phyloP scores from a whole-genome alignment of 2,888 invertebrate genomes.

The Nezara viridula region DNA sequence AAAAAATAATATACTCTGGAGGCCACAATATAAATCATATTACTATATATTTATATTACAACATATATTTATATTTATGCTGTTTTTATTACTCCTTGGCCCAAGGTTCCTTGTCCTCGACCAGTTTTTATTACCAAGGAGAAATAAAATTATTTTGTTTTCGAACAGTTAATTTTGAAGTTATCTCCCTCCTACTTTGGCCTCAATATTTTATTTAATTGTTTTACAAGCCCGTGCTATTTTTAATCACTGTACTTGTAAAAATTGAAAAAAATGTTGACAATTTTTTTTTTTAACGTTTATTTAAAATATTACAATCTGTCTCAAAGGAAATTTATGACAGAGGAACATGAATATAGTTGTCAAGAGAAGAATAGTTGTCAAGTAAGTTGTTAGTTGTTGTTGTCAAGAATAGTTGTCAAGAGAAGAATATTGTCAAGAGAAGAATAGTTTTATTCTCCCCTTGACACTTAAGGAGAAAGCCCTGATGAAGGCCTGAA shows the following conservation, averaged over 20 bases:
- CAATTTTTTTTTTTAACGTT: no score
- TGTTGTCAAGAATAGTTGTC: no score
- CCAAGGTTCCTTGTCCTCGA: neutral
- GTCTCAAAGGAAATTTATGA: no score
- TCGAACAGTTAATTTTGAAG: neutral
- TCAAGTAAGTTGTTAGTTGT: no score
- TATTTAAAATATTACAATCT: no score
- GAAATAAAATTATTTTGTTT: constrained; percentile 12
- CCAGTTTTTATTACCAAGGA: constrained; percentile 1
- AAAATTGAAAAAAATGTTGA: neutral
- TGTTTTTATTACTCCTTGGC: neutral
- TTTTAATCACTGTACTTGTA: neutral
- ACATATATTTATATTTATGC: neutral
- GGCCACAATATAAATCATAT: neutral
- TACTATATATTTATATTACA: neutral
- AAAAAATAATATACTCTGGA: neutral
- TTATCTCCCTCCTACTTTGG: neutral
- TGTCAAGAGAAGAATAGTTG: no score
- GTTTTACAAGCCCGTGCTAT: neutral
- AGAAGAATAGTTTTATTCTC: no score
- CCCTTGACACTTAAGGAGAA: no score
- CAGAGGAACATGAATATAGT: no score
- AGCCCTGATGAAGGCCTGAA: no score
- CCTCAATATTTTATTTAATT: neutral
- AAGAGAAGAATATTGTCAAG: no score